Conservation (phyloP, 2,797 vertebrate species). For the Taeniopygia guttata region DNA sequence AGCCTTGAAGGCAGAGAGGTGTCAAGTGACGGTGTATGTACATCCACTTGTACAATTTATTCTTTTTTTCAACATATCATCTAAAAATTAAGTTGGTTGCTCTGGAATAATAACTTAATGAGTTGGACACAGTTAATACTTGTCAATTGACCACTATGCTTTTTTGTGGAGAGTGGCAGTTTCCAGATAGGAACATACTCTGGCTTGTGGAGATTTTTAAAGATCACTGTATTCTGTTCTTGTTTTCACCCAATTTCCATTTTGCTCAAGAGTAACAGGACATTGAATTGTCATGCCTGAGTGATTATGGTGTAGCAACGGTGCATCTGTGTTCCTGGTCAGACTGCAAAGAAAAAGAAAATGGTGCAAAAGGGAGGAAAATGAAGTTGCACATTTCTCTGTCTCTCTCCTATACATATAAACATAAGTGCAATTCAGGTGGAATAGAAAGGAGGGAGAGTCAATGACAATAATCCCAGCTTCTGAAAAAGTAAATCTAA, state of each 20-base stretch:
- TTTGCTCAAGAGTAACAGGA: background rate
- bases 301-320: background rate
- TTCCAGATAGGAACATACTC: background rate
- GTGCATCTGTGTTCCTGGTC: background rate
- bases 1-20: background rate
- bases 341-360: background rate
- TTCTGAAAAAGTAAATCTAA: background rate
- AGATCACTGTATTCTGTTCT: background rate
- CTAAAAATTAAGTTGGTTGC: background rate
- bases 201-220: background rate
- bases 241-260: background rate
- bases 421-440: background rate
- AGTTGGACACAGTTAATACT: background rate
- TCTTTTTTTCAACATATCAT: background rate
- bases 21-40: background rate
- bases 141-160: background rate
- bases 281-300: background rate
- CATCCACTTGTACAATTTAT: background rate
- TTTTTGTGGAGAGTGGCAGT: background rate
- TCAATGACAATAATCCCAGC: background rate
- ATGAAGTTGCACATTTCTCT: background rate
- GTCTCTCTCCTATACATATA: background rate
- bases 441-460: background rate
- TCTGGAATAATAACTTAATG: background rate
- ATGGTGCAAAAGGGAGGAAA: background rate